These are phyloP conservation scores for Dolichomitus sp. DNA, from an alignment of 2,888 invertebrate species.

Conservation along the genomic window DNA sequence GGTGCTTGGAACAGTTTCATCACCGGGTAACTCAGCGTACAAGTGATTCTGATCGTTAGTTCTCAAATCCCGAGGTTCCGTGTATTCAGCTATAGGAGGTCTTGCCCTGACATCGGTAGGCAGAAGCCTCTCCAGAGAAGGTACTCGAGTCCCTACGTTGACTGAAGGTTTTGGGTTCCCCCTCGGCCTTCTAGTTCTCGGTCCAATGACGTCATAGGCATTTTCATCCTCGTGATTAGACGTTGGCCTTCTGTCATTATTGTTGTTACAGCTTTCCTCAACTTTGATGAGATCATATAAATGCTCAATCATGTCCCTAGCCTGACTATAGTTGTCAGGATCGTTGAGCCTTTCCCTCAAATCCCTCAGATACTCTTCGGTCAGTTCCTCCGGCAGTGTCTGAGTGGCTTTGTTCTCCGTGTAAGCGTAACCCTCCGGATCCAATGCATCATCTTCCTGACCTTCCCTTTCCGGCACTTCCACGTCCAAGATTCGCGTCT, in stretches of 20 bases:
- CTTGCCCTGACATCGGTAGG: slow-evolving; percentile 84
- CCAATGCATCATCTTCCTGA: slow-evolving; percentile 80
- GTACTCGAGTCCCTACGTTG: slow-evolving; percentile 88
- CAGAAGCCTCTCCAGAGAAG: slow-evolving; percentile 88
- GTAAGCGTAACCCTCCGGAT: slow-evolving; percentile 82
- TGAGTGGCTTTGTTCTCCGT: slow-evolving; percentile 90
- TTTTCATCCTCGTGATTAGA: slow-evolving; percentile 86
- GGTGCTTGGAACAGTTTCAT: slow-evolving; percentile 85
- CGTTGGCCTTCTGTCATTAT: slow-evolving; percentile 84
- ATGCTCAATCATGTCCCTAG: slow-evolving; percentile 92
- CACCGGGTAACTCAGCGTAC: slow-evolving; percentile 89
- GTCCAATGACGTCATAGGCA: slow-evolving; percentile 89
- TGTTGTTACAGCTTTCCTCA: slow-evolving; percentile 89
- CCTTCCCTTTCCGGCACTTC: slow-evolving; percentile 79
- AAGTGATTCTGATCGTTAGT: slow-evolving; percentile 86
- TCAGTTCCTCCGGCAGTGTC: slow-evolving; percentile 92
- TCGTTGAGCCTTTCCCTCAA: slow-evolving; percentile 91
- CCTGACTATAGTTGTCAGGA: slow-evolving; percentile 91
- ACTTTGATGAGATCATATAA: slow-evolving; percentile 92
- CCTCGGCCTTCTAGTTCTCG: slow-evolving; percentile 81
- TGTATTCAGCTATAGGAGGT: slow-evolving; percentile 86
- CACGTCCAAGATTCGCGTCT: slow-evolving; percentile 87
- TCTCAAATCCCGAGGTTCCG: slow-evolving; percentile 85
- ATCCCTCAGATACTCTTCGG: slow-evolving; percentile 91
- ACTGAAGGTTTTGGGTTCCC: slow-evolving; percentile 86